Percentiles rank a stretch among this genome's conserved stretches.
Conservation (phyloP, 2,888 invertebrate species). For the Phania funesta region DNA sequence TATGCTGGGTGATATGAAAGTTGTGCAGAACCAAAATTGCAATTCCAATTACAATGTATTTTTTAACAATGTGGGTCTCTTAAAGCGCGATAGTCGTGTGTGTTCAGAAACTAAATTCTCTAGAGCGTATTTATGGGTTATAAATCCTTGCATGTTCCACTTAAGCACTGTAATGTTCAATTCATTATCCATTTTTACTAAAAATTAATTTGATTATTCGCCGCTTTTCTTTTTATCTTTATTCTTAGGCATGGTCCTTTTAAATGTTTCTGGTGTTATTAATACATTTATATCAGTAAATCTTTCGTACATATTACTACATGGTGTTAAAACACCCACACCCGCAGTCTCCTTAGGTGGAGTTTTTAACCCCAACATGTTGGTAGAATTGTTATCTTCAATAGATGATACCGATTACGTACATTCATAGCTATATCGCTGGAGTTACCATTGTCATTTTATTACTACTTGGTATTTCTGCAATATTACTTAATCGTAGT, state of each 20-base stretch:
- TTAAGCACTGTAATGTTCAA: slow-evolving; percentile 1
- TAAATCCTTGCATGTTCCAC: slow-evolving; percentile 18
- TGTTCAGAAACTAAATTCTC: background rate
- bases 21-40: background rate
- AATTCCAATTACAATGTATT: too few relatives aligned
- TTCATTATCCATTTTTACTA: slow-evolving; percentile 10
- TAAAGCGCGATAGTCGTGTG: background rate
- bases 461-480: too few relatives aligned
- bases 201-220: background rate
- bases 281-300: background rate
- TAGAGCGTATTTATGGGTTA: slow-evolving; percentile 9
- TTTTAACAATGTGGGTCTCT: background rate
- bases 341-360: background rate
- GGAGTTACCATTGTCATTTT: too few relatives aligned
- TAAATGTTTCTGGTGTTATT: background rate
- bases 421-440: too few relatives aligned
- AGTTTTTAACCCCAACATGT: background rate
- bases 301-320: background rate
- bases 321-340: background rate
- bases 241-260: background rate
- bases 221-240: background rate
- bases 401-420: background rate
- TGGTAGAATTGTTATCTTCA: background rate
- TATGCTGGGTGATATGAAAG: background rate
- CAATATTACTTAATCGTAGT: too few relatives aligned